Base-by-base conservation (phyloP, 2,113 vertebrate species). In the Camelus dromedarius region DNA sequence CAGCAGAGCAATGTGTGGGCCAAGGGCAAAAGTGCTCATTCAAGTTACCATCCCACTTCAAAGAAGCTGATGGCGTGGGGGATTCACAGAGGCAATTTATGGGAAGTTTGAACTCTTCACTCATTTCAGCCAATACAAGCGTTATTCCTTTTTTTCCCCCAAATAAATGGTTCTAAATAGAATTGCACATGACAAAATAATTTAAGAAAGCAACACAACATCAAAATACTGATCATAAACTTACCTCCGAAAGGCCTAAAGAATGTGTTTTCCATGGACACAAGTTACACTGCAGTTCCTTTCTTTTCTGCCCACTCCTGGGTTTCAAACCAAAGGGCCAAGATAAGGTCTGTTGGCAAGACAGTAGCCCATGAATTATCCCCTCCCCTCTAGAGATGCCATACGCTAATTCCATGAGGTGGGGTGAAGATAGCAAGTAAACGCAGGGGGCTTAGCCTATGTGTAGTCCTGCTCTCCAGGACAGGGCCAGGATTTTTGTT, bases 71-170 rank as follows among this genome's bases (percentile, higher is more conserved):
- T 67, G 67, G 93, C 20, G 1, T 66, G 85, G 97, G 96, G 93
- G 96, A 97, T 95, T 98, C 89, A 97, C 96, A 96, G 89, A 96
- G 86, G 86, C 92, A 96, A 91, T 96, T 96, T 95, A 97, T 14
- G 69, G 96, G 91, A 97, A 97, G 93, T 97, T 64, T 60, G 79
- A 95, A 89, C 35, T 91, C 84, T 90, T 88, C 58, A 46, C 32
- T 93, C 73, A 95, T 79, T 94, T 91, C 52, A 95, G 72, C 38
- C 66, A 94, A 10, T 95, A 56, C 42, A 89, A 96, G 62, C 46
- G 54, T 64, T 85, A 91, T 75, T 96, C 8, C 28, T 88, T 80
- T 92, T 58, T 30, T 12, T 4, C 38, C 38, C 5, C 35, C 12
- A 35, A 18, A 82, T 26, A n/a, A 58, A 89, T 26, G 24, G 60